phyloP scores from a whole-genome alignment of 2,113 vertebrate genomes.

The Connochaetes taurinus region DNA sequence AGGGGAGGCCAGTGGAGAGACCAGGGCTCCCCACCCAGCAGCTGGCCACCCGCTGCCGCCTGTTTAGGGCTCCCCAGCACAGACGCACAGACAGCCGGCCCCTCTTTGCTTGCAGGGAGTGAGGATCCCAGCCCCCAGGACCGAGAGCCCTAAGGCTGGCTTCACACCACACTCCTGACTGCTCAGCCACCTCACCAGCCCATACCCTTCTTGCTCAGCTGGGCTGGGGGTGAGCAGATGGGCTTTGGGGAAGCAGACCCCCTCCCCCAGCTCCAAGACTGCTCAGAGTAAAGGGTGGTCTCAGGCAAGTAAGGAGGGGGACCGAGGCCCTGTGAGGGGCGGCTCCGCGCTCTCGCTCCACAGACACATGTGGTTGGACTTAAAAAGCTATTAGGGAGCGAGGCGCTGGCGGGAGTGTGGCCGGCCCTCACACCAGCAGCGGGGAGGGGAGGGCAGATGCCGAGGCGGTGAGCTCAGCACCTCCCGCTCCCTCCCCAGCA shows the following conservation, averaged over 20 bases:
- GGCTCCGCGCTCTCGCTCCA: conserved; percentile 23
- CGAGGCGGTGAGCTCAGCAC: conserved; percentile 74
- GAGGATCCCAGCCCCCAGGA: not conserved
- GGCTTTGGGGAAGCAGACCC: conserved; percentile 25
- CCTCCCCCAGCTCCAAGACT: conserved; percentile 36
- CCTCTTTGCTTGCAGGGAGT: not conserved
- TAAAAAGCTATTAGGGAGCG: conserved; percentile 75
- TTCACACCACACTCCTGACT: not conserved
- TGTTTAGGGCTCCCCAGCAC: not conserved
- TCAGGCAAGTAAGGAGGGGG: not conserved
- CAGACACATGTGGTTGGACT: conserved; percentile 76
- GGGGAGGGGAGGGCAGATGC: conserved; percentile 68
- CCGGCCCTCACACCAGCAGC: conserved; percentile 62
- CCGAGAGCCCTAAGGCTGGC: not conserved
- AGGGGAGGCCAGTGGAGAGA: not conserved
- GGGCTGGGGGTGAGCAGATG: conserved; percentile 21
- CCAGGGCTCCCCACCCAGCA: not conserved
- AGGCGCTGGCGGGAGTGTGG: conserved; percentile 65
- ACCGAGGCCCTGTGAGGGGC: conserved; percentile 58
- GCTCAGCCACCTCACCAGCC: not conserved
- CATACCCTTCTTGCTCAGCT: not conserved
- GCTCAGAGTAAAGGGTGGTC: conserved; percentile 69
- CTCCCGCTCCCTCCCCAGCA: conserved; percentile 74
- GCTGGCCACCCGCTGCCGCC: not conserved
- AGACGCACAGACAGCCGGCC: not conserved